phyloP scores from a whole-genome alignment of 2,797 vertebrate species.

The Gymnothorax javanicus region DNA sequence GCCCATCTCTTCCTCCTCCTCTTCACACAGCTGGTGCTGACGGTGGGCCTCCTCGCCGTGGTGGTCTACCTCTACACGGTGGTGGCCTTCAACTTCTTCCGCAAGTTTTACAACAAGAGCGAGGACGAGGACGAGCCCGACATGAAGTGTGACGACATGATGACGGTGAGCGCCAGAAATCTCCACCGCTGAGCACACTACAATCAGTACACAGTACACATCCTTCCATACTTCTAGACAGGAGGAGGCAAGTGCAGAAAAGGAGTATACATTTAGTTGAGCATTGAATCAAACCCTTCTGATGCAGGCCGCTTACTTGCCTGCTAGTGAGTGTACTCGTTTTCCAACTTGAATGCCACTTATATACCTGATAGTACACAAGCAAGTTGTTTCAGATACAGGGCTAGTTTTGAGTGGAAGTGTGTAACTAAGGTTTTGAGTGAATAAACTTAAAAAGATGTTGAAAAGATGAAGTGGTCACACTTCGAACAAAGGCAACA shows the following conservation, averaged over 20 bases:
- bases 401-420: background rate
- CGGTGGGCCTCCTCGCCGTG: constrained; percentile 92
- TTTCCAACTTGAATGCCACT: too few species aligned
- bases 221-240: too few species aligned
- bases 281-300: too few species aligned
- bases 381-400: too few species aligned
- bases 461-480: background rate
- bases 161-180: constrained; percentile 81
- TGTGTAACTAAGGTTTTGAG: background rate
- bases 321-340: too few species aligned
- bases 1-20: background rate
- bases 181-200: background rate
- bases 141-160: constrained; percentile 99
- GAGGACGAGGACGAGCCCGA: constrained; percentile 94
- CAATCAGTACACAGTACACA: too few species aligned
- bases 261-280: too few species aligned
- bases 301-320: too few species aligned
- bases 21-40: constrained; percentile 83
- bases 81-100: constrained; percentile 98
- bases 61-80: constrained; percentile 98
- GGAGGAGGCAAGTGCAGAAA: too few species aligned
- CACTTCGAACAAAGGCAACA: too few species aligned
- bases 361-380: too few species aligned
- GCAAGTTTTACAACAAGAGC: constrained; percentile 99
- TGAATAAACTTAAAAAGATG: background rate